A percentile compares a stretch with the other conserved stretches of the same genome.
Conservation (phyloP, 2,797 vertebrate genomes). For the Falco rusticolus region DNA sequence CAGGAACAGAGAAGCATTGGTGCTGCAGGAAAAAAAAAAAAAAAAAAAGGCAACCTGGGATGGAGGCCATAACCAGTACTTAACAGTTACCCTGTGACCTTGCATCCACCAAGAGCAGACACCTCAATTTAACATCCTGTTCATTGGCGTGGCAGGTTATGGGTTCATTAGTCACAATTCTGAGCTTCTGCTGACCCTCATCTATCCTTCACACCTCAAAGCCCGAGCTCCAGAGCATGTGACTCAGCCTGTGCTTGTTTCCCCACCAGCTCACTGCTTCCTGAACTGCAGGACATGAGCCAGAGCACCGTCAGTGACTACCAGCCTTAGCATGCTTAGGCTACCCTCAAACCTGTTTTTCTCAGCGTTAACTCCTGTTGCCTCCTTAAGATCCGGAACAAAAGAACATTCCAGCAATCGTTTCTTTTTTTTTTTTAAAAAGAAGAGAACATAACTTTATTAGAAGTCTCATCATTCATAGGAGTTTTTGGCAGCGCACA, state of each 20-base stretch:
- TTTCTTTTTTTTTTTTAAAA: neutral
- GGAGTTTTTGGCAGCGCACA: neutral
- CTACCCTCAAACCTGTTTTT: neutral
- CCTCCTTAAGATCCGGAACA: neutral
- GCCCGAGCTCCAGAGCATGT: neutral
- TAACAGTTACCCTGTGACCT: neutral
- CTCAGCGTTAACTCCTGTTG: neutral
- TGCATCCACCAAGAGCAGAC: neutral
- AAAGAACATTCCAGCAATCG: neutral
- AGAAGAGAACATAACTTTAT: conserved; percentile 40
- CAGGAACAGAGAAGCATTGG: neutral
- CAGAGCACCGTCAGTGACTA: neutral
- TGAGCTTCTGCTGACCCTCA: neutral
- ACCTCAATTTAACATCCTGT: neutral
- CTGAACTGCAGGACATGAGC: neutral
- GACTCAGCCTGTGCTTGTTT: neutral
- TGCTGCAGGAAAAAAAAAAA: neutral
- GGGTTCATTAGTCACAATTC: neutral
- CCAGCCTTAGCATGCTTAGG: neutral
- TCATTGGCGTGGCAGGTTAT: neutral
- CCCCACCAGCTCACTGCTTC: neutral
- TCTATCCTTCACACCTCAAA: neutral
- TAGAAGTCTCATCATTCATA: neutral
- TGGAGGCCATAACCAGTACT: neutral
- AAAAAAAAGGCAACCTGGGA: too few species aligned